These are phyloP conservation scores for Pristionchus maxplancki DNA, from an alignment of 2,888 invertebrate species.

Conservation along the genomic window DNA sequence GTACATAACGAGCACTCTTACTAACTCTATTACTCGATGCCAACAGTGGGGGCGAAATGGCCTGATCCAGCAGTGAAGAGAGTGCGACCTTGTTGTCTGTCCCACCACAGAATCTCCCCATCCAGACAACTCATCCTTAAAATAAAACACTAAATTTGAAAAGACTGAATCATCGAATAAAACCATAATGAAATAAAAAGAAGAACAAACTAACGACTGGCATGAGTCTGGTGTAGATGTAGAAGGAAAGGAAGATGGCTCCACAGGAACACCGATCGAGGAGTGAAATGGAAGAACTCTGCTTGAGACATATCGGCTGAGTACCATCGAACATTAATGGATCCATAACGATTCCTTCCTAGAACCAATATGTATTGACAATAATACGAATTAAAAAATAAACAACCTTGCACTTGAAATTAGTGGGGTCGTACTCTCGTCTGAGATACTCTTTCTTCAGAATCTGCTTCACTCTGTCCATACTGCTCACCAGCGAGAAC, in stretches of 20 bases:
- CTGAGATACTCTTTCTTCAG: slow-evolving; percentile 77
- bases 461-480: slow-evolving; percentile 76
- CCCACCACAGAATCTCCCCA: slow-evolving; percentile 77
- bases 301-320: slow-evolving; percentile 77
- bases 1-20: not conserved
- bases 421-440: slow-evolving; percentile 76
- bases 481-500: too few relatives aligned
- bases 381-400: not conserved
- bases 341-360: slow-evolving; percentile 77
- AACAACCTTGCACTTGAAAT: slow-evolving; percentile 75
- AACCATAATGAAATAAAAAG: not conserved
- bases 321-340: slow-evolving; percentile 78
- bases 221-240: slow-evolving; percentile 71
- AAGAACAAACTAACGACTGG: slow-evolving; percentile 58
- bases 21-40: slow-evolving; percentile 69
- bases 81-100: slow-evolving; percentile 71
- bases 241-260: slow-evolving; percentile 68
- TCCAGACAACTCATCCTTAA: slow-evolving; percentile 69
- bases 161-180: not conserved
- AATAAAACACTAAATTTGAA: not conserved
- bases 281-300: slow-evolving; percentile 76
- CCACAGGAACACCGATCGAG: slow-evolving; percentile 71
- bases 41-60: slow-evolving; percentile 69
- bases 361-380: not conserved
- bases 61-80: slow-evolving; percentile 72